phyloP scores from a whole-genome alignment of 2,888 invertebrate species.

The Apeira syringaria region DNA sequence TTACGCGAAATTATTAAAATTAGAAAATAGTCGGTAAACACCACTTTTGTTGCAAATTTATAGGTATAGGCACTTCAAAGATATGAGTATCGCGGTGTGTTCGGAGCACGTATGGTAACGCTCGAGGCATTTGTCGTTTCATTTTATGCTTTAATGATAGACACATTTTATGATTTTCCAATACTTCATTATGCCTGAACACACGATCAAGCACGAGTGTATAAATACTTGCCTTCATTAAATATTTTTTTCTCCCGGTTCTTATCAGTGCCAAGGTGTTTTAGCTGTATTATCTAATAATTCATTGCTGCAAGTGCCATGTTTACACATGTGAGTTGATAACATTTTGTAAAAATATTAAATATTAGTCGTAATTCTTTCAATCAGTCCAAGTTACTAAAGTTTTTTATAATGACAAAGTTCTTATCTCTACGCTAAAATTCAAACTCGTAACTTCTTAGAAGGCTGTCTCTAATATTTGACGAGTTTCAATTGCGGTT shows the following conservation, averaged over 20 bases:
- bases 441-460: too few species aligned
- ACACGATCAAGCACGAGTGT: conserved; percentile 28
- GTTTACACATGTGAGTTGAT: too few species aligned
- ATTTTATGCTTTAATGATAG: conserved; percentile 44
- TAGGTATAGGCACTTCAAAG: conserved; percentile 34
- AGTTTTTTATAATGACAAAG: too few species aligned
- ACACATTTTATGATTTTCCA: conserved; percentile 48
- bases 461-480: too few species aligned
- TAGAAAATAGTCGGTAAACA: conserved; percentile 61
- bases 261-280: conserved; percentile 25
- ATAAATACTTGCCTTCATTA: conserved; percentile 28
- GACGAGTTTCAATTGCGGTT: too few species aligned
- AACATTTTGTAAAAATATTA: too few species aligned
- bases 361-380: too few species aligned
- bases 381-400: too few species aligned
- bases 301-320: conserved; percentile 11
- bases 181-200: conserved; percentile 45
- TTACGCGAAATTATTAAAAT: conserved; percentile 66
- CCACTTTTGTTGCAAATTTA: conserved; percentile 53
- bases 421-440: too few species aligned
- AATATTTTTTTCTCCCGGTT: conserved; percentile 28
- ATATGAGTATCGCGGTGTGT: conserved; percentile 30
- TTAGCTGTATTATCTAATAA: conserved; percentile 13
- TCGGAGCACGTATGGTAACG: conserved; percentile 42
- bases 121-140: conserved; percentile 41